Base-by-base conservation (phyloP, 2,113 vertebrate genomes). In the Panthera tigris region DNA sequence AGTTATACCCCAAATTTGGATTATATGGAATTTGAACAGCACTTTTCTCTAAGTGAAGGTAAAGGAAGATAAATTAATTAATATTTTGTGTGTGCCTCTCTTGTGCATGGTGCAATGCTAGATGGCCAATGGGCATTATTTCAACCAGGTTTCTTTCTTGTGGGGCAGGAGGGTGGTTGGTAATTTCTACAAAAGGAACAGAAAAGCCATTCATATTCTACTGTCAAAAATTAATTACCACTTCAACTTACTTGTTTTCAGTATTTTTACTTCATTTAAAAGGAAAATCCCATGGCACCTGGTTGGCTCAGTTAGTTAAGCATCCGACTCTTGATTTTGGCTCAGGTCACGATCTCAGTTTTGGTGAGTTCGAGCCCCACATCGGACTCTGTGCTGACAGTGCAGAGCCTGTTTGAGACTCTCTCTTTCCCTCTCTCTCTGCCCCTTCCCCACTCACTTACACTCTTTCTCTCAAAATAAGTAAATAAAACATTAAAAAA, bases 121-220 rank as follows among this genome's bases (percentile, higher is more conserved):
- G 8, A n/a, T 39, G 4, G 18, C 33, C 39, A 69, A 18, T 48
- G 19, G 18, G 11, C 61, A 39, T 23, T n/a, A 23, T 61, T 93
- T 69, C 41, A 91, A 7, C 36, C 11, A 23, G 52, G 2, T 48
- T 82, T 87, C 78, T n/a, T 66, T 61, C 86, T 27, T 13, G 29
- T 0, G 0, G 10, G 15, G 27, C 16, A 27, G 7, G 14, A 16
- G 25, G 6, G 2, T 63, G 11, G 31, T 25, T 41, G 21, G 61
- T 33, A 76, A 76, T 29, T n/a, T 76, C 63, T 50, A 52, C 1
- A 16, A 80, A 86, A 78, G n/a, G 10, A 82, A 33, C 2, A 88
- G 15, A 57, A 73, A 80, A 41, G 29, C 1, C 65, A 11, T 18
- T 55, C 12, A 73, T 68, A 81, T 6, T 21, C 31, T 8, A 27